phyloP scores from a whole-genome alignment of 2,888 invertebrate genomes.

The Antitype chi region DNA sequence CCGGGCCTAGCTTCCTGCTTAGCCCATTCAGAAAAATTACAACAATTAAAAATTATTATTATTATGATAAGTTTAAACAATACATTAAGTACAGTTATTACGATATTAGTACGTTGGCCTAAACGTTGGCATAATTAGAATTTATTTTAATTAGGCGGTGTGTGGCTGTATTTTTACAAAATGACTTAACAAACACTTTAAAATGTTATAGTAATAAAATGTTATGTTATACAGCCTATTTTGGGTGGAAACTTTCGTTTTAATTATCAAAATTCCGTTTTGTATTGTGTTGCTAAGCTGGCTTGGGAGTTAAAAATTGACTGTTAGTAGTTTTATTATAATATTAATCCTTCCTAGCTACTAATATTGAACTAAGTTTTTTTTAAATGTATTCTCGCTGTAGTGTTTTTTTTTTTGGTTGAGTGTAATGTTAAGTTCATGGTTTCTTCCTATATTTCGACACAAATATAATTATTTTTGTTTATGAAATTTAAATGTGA shows the following conservation, averaged over 20 bases:
- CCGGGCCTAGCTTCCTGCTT: constrained; percentile 54
- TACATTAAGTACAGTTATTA: constrained; percentile 41
- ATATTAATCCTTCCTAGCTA: too few relatives aligned
- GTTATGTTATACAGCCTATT: not conserved
- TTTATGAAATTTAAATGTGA: too few relatives aligned
- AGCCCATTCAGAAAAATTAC: constrained; percentile 40
- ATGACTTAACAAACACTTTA: constrained; percentile 47
- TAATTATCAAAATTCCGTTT: constrained; percentile 9
- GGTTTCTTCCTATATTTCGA: too few relatives aligned
- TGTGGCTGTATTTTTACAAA: constrained; percentile 31
- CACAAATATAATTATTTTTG: too few relatives aligned
- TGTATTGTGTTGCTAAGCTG: constrained; percentile 8
- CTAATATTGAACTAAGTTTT: too few relatives aligned
- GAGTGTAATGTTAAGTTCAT: too few relatives aligned
- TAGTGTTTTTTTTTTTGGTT: too few relatives aligned
- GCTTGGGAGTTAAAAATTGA: constrained; percentile 9
- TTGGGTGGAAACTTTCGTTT: constrained; percentile 18
- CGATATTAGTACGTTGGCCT: constrained; percentile 31
- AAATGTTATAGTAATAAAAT: constrained; percentile 32
- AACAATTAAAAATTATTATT: constrained; percentile 50
- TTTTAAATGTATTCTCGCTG: too few relatives aligned
- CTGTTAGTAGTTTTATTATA: constrained; percentile 7
- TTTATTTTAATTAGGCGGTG: constrained; percentile 50
- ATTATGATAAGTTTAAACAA: constrained; percentile 54
- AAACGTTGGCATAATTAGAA: constrained; percentile 43